Evolutionary conservation across 2,888 invertebrate genomes (phyloP).

Genomic region (Trachelus tabidus): DNA sequence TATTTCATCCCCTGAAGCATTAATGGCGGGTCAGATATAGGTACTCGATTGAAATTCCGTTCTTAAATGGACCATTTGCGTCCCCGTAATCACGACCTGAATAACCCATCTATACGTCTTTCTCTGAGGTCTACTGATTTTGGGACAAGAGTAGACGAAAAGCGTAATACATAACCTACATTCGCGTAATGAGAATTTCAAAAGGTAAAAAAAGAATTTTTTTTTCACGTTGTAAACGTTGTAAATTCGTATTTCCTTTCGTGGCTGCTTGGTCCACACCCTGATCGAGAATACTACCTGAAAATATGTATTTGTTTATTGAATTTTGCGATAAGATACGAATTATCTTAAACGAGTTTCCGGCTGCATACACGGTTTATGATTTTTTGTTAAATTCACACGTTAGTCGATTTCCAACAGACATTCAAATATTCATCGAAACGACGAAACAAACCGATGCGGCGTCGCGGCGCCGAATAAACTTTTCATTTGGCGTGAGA

Average conservation of each 20-base stretch:
- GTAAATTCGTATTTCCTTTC: no score
- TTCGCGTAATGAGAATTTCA: no score
- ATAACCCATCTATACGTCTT: not conserved
- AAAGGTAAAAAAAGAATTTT: no score
- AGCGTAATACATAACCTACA: no score
- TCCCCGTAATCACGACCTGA: not conserved
- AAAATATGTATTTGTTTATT: no score
- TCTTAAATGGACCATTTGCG: not conserved
- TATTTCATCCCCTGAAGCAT: not conserved
- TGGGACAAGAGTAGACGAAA: not conserved
- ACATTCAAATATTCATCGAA: not conserved
- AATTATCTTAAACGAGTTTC: no score
- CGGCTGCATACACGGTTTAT: no score
- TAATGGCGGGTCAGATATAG: not conserved
- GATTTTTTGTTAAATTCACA: no score
- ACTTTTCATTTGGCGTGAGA: slow-evolving; percentile 52
- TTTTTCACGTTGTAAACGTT: no score
- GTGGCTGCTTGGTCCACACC: no score
- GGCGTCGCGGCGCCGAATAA: slow-evolving; percentile 31
- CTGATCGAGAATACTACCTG: no score
- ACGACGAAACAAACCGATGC: not conserved
- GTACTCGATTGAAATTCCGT: not conserved
- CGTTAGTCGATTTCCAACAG: not conserved
- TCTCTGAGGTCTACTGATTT: not conserved
- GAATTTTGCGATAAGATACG: no score